These are phyloP conservation scores for Phania funesta DNA, from an alignment of 2,888 invertebrate genomes.

Conservation along the genomic window DNA sequence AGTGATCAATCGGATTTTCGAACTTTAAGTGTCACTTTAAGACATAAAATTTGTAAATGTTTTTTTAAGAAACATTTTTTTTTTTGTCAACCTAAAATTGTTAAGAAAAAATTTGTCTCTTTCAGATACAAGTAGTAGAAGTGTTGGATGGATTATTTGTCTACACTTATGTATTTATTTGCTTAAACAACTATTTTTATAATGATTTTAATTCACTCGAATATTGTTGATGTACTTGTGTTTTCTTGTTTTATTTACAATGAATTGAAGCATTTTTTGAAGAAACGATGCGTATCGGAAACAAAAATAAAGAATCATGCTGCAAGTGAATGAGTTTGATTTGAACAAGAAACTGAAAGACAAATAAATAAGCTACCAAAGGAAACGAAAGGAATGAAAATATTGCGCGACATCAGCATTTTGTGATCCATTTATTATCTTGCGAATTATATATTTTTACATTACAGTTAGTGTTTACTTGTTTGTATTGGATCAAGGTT, in stretches of 20 bases:
- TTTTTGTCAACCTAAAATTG: slow-evolving; percentile 11
- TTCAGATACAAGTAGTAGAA: slow-evolving; percentile 18
- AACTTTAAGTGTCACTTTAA: slow-evolving; percentile 64
- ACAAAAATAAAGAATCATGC: slow-evolving; percentile 38
- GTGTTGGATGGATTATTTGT: slow-evolving; percentile 54
- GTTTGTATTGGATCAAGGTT: slow-evolving; percentile 21
- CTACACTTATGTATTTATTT: slow-evolving; percentile 54
- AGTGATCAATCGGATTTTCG: slow-evolving; percentile 72
- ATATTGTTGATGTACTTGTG: background rate
- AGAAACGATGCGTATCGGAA: slow-evolving; percentile 61
- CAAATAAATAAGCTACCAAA: slow-evolving; percentile 23
- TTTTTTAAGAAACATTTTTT: slow-evolving; percentile 15
- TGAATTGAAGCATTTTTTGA: slow-evolving; percentile 55
- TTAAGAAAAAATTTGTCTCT: slow-evolving; percentile 37
- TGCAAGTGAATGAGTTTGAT: slow-evolving; percentile 60
- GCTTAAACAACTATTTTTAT: slow-evolving; percentile 52
- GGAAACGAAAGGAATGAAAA: slow-evolving; percentile 29
- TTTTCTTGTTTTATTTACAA: slow-evolving; percentile 31
- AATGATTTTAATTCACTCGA: slow-evolving; percentile 6
- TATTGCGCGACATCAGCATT: slow-evolving; percentile 53
- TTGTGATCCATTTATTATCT: slow-evolving; percentile 58
- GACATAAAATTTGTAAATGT: slow-evolving; percentile 60
- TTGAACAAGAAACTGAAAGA: slow-evolving; percentile 6
- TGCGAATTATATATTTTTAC: slow-evolving; percentile 15
- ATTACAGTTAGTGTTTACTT: background rate